A percentile compares a stretch with the other conserved stretches of the same genome.
Conservation (phyloP, 1,140 invertebrate species). For the Cherax destructor region DNA sequence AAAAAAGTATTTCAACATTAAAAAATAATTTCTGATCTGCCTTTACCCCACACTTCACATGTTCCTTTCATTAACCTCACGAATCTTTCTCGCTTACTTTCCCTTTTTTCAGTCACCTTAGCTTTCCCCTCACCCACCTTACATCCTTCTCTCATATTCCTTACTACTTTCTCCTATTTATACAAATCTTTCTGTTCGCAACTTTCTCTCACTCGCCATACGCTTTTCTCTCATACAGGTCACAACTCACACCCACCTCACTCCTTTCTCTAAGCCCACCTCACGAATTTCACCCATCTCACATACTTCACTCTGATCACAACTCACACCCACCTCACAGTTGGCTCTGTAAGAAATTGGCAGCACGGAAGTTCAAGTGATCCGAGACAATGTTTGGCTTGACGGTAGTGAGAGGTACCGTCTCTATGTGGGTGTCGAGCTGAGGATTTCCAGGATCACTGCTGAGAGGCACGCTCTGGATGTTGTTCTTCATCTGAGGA, state of each 20-base stretch:
- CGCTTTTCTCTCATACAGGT: neutral
- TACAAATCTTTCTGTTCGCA: neutral
- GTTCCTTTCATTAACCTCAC: no score
- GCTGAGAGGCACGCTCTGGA: neutral
- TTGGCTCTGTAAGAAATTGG: neutral
- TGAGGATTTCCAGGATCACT: neutral
- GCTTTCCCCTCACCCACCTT: no score
- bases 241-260: neutral
- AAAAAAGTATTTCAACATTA: no score
- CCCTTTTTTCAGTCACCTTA: no score
- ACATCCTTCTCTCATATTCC: neutral
- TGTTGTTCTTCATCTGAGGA: neutral
- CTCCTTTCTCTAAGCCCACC: neutral
- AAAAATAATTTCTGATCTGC: no score
- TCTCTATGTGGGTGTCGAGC: neutral
- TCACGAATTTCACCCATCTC: no score
- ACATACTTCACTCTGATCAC: neutral
- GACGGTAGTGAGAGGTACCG: neutral
- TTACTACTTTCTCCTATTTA: neutral
- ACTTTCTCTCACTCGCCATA: neutral
- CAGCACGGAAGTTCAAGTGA: neutral
- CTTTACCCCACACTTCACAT: no score
- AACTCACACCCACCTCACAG: neutral
- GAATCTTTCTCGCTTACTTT: no score
- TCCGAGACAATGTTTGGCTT: neutral